Evolutionary conservation across 2,797 vertebrate species (phyloP).

Genomic region (Tympanoctomys barrerae): DNA sequence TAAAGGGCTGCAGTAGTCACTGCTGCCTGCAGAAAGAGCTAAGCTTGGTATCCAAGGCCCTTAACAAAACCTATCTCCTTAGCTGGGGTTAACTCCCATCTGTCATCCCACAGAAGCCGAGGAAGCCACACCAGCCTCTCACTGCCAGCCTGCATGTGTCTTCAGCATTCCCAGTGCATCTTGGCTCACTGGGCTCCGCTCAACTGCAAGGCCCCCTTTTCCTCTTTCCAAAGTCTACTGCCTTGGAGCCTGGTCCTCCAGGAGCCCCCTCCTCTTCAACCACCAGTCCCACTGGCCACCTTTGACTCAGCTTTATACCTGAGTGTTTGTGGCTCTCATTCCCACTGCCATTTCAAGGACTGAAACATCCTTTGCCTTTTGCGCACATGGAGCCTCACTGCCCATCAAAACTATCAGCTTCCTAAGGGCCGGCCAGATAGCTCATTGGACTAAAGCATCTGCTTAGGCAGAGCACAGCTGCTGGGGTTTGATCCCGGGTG

Average conservation of each 20-base stretch:
- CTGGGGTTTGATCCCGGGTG: too few relatives aligned
- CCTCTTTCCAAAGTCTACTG: neutral
- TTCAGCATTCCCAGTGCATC: rapidly evolving
- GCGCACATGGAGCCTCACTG: neutral
- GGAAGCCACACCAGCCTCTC: neutral
- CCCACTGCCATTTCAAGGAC: neutral
- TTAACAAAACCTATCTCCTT: neutral
- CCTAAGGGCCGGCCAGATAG: neutral
- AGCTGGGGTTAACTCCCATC: neutral
- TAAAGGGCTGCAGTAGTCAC: neutral
- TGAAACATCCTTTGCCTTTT: neutral
- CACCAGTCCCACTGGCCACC: neutral
- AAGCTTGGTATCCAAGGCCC: neutral
- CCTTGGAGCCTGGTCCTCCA: neutral
- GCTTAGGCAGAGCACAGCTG: too few relatives aligned
- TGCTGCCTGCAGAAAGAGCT: neutral
- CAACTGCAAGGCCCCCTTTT: neutral
- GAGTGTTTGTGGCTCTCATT: neutral
- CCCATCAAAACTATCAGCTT: neutral
- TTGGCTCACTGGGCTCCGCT: neutral
- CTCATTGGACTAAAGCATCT: too few relatives aligned
- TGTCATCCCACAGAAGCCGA: neutral
- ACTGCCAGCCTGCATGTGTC: neutral
- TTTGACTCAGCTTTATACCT: neutral
- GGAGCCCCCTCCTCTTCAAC: too few relatives aligned